These are phyloP conservation scores for Brienomyrus brachyistius DNA, from an alignment of 2,113 vertebrate species.

Conservation along the genomic window DNA sequence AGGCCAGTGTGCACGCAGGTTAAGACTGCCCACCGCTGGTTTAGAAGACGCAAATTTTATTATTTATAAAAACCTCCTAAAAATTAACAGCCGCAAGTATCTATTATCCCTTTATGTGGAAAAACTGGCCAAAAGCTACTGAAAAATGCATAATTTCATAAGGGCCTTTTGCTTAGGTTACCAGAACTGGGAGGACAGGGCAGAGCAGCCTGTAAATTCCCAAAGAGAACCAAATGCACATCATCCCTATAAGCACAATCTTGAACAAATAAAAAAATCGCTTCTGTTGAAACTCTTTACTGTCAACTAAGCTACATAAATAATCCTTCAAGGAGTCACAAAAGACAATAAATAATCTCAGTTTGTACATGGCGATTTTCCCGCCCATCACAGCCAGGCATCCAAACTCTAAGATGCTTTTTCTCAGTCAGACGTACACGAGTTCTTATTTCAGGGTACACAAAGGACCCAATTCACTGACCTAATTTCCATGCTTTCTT, in stretches of 20 bases:
- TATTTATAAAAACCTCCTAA: not conserved
- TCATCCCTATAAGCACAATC: not conserved
- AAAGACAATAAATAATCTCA: not conserved
- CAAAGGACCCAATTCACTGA: slow-evolving; percentile 51
- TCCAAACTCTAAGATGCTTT: not conserved
- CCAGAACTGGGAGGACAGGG: not conserved
- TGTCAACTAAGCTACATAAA: not conserved
- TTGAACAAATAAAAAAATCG: not conserved
- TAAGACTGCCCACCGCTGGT: not conserved
- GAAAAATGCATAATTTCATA: not conserved
- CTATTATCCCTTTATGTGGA: not conserved
- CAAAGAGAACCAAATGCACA: not conserved
- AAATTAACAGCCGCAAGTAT: no score
- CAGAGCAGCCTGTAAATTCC: not conserved
- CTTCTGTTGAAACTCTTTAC: not conserved
- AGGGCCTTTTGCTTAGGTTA: not conserved
- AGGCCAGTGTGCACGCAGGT: no score
- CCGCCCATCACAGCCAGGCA: not conserved
- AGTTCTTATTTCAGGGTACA: slow-evolving; percentile 36
- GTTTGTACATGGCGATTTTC: not conserved
- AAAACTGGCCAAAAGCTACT: not conserved
- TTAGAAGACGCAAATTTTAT: not conserved
- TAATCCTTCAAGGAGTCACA: not conserved
- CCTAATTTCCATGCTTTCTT: slow-evolving; percentile 50
- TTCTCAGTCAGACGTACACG: slow-evolving; percentile 26